Percentiles rank a stretch among this genome's conserved stretches.
Evolutionary conservation across 2,797 vertebrate genomes (phyloP).

Genomic region (Pygocentrus nattereri): DNA sequence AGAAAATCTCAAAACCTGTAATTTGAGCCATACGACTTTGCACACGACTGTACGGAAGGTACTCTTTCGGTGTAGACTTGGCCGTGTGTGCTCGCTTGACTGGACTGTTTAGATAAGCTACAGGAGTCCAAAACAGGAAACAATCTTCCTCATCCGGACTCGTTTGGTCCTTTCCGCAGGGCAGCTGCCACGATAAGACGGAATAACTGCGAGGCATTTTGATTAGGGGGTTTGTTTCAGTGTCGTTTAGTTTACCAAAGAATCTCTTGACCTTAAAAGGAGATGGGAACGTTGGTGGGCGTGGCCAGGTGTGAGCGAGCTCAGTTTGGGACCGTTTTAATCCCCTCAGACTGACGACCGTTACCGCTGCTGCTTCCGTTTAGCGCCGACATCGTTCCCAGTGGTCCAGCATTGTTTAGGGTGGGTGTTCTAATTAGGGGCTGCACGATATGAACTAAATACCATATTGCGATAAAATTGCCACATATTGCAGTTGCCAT

Average conservation of each 20-base stretch:
- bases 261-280: constrained; percentile 4
- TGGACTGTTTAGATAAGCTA: constrained; percentile 21
- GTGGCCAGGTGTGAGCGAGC: neutral
- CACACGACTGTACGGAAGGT: no score
- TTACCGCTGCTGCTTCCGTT: neutral
- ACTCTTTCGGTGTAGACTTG: neutral
- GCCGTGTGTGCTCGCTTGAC: no score
- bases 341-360: neutral
- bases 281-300: neutral
- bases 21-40: no score
- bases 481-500: no score
- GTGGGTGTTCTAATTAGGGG: neutral
- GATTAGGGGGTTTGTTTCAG: neutral
- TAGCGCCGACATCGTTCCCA: neutral
- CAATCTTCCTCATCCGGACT: constrained; percentile 3
- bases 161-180: constrained; percentile 1
- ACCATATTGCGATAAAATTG: no score
- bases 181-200: neutral
- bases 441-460: neutral
- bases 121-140: constrained; percentile 17
- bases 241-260: constrained; percentile 1
- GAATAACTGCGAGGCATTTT: neutral
- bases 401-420: neutral
- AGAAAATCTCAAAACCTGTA: no score
- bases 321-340: neutral